A percentile compares a stretch with the other conserved stretches of the same genome.
Conservation (phyloP, 2,113 vertebrate species). For the Chlamydotis undulata region DNA sequence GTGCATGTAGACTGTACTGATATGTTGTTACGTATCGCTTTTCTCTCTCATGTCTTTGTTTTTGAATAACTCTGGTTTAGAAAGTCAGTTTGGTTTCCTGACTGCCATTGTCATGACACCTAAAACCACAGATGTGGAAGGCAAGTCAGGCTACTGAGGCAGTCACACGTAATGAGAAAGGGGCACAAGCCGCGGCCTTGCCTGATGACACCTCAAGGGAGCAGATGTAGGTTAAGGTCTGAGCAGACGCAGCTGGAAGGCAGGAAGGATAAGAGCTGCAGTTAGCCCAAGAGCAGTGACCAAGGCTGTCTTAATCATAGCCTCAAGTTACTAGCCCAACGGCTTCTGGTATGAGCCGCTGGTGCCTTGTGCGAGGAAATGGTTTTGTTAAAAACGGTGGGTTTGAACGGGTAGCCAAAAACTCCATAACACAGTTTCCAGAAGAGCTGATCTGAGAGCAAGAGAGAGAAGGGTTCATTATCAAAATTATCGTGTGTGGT, state of each 20-base stretch:
- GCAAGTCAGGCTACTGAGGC: not conserved
- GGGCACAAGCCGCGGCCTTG: not conserved
- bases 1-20: not conserved
- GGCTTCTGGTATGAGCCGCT: not conserved
- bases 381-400: not conserved
- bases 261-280: not conserved
- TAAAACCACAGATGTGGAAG: not conserved
- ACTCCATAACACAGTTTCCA: not conserved
- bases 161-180: not conserved
- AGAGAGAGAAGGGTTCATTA: constrained; percentile 11
- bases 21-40: not conserved
- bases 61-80: not conserved
- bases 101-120: not conserved
- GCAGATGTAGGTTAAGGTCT: not conserved
- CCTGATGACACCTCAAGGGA: not conserved
- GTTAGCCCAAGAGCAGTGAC: not conserved
- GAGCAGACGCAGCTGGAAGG: not conserved
- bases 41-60: not conserved
- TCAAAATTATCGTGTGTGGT: constrained; percentile 3
- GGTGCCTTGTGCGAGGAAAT: not conserved
- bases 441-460: not conserved
- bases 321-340: not conserved
- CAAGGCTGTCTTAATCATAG: not conserved
- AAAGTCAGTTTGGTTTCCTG: not conserved
- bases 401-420: not conserved